Evolutionary conservation across 2,797 vertebrate genomes (phyloP), one percentile per base, ranked within the genome.

Genomic region (Ctenopoma kingsleyae): DNA sequence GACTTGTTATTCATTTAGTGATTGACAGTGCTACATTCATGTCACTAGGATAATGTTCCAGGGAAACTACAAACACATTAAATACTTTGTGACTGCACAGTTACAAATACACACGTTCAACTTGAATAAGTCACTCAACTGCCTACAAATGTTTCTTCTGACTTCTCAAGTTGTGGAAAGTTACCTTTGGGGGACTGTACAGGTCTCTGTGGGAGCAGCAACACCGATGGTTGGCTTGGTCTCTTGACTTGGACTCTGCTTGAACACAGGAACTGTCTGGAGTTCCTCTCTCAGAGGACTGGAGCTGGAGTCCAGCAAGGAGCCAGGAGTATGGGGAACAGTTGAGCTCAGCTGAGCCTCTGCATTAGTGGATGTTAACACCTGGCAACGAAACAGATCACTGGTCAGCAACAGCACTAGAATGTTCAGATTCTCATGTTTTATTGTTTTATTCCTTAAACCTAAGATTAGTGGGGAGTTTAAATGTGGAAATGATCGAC

Each of bases 161-260:
- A 20, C 40, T 8, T 46, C 17, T 5, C 3, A 11, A 35, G 36
- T 3, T 53, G 25, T 35, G 22, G 44, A 8, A 1, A 2, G 19
- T 74, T 89, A 94, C 93, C 93, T 93, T 47, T 84, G 90, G 7
- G 85, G 83, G 43, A 86, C 68, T 0, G 81, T 6, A 8, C 68
- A 70, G 55, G 78, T 7, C 36, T 90, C 90, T 64, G 25, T 79
- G 15, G 74, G 22, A n/a, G 81, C 59, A 35, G 76, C 22, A 2
- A 57, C 44, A 8, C 22, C 66, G 47, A 19, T 8, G 6, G 35
- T 20, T 6, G 25, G 43, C 35, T 55, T 83, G 15, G 23, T 20
- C 11, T 89, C 78, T 8, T 79, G 63, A 49, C 41, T 55, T n/a
- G 17, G 40, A 74, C 48, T 73, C 47, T 80, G 80, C n/a, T 55